These are phyloP conservation scores for Aldabrachelys gigantea DNA, from an alignment of 2,113 vertebrate species.

Conservation along the genomic window DNA sequence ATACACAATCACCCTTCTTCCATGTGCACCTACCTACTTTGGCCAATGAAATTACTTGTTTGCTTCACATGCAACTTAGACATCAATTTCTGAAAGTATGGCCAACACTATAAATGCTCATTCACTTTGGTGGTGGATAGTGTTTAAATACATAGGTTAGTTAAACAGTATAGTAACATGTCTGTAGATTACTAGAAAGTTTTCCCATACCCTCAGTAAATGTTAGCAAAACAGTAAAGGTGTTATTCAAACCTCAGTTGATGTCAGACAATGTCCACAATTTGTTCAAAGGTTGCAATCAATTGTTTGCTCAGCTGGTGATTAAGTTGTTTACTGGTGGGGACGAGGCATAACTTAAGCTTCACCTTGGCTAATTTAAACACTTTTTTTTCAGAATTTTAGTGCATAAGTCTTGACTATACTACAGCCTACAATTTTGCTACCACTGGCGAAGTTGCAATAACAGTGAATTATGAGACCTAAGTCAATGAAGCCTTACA, in stretches of 20 bases:
- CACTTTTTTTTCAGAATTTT: not conserved
- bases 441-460: fast-evolving
- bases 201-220: not conserved
- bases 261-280: not conserved
- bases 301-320: not conserved
- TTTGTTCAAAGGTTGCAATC: not conserved
- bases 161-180: not conserved
- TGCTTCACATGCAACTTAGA: not conserved
- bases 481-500: not conserved
- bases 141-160: not conserved
- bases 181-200: fast-evolving
- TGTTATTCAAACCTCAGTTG: not conserved
- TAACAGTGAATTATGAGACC: not conserved
- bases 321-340: not conserved
- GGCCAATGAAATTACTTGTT: not conserved
- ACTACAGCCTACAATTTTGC: not conserved
- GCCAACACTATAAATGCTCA: not conserved
- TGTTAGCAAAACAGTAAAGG: not conserved
- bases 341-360: not conserved
- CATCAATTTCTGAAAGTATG: not conserved
- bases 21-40: not conserved
- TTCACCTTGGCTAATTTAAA: not conserved
- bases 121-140: not conserved
- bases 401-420: not conserved
- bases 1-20: not conserved